Base-by-base conservation (phyloP, 2,113 vertebrate genomes). In the Tachycineta bicolor region DNA sequence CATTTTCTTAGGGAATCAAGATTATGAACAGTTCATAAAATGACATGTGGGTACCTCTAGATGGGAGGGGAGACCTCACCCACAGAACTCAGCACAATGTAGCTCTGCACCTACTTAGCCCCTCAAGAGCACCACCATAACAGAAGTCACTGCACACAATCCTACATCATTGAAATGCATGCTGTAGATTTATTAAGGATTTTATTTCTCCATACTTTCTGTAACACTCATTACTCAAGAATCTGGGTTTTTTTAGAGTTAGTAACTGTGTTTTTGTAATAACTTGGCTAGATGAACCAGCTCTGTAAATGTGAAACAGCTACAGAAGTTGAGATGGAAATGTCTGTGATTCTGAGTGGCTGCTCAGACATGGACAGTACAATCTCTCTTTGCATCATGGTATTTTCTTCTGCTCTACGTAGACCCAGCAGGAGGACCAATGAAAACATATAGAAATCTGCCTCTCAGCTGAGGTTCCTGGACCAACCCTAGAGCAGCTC, bases 121-220 rank as follows among this genome's bases (percentile, higher is more conserved):
- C 60, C 59, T 52, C 53, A 52, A 31, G 56, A 68, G 37, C 62
- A 79, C 16, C 21, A 10, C 25, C 0, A 1, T 21, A 41, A 26
- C 1, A 44, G 64, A 79, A 76, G 58, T 46, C 70, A 33, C 49
- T 60, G 53, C 44, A 31, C 0, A 0, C 11, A 56, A 37, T 58
- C 21, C 41, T 33, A 58, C 0, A 1, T 16, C 7, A 7, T 1
- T 90, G 46, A 85, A 65, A 73, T 19, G 5, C 6, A 3, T 25
- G 9, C 49, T 64, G 56, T 63, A 46, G 4, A 1, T 63, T 93
- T 83, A 63, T 62, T 28, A 63, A 86, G 22, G 29, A 74, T 83
- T 77, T 73, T 41, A 55, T 89, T 91, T 81, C 76, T 74, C 59
- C 11, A 31, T 43, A 63, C 37, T 94, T 67, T 91, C 55, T 89